A percentile compares a stretch with the other conserved stretches of the same genome.
phyloP scores from a whole-genome alignment of 2,888 invertebrate species.

The Tolmerus cingulatus region DNA sequence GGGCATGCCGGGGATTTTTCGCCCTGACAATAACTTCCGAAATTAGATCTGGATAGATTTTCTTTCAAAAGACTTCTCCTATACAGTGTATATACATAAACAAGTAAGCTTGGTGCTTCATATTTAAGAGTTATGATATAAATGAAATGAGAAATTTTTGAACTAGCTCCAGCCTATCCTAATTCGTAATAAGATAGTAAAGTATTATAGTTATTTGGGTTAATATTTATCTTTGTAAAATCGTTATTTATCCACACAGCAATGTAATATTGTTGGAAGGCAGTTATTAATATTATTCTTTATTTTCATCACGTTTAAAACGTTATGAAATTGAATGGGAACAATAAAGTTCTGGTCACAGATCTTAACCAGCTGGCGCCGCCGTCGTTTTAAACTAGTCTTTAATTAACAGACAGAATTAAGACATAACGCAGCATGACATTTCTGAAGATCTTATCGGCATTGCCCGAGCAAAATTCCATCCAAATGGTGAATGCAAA shows the following conservation, averaged over 20 bases:
- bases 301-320: neutral
- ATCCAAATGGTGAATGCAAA: neutral
- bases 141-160: no score
- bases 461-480: neutral
- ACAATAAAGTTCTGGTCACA: neutral
- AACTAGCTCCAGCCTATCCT: no score
- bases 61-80: no score
- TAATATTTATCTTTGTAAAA: no score
- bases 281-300: neutral
- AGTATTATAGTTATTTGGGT: no score
- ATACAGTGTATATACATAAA: no score
- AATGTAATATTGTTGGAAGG: neutral
- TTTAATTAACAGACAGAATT: neutral
- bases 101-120: no score
- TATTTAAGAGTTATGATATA: no score
- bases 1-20: no score
- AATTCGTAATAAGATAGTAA: no score
- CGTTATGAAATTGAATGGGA: neutral
- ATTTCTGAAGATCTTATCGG: neutral
- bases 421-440: neutral
- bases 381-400: neutral
- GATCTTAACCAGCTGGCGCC: neutral
- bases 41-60: no score
- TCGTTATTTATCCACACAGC: neutral
- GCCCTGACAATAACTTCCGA: no score